Conservation (phyloP, 2,113 vertebrate species). For the Potamarius usumacintae region DNA sequence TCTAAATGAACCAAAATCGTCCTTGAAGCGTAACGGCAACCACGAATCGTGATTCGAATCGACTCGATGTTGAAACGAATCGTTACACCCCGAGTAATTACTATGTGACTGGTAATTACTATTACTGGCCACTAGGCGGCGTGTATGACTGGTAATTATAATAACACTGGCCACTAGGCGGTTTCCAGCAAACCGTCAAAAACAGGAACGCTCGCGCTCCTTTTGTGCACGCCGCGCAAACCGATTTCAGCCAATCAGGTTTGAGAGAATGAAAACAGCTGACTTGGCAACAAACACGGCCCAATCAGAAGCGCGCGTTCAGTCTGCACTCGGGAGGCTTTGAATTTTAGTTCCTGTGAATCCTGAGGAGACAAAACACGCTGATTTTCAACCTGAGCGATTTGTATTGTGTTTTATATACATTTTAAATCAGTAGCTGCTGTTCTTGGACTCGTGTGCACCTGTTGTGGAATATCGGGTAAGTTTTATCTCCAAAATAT, state of each 20-base stretch:
- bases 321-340: background rate
- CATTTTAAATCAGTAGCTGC: background rate
- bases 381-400: background rate
- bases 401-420: background rate
- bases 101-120: too few species aligned
- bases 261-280: background rate
- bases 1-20: too few species aligned
- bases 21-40: too few species aligned
- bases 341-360: too few species aligned
- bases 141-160: too few species aligned
- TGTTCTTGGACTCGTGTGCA: background rate
- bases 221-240: background rate
- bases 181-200: background rate
- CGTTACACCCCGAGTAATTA: too few species aligned
- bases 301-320: conserved; percentile 59
- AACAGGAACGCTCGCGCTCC: background rate
- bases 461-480: background rate
- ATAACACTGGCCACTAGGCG: too few species aligned
- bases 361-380: rapidly evolving
- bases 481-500: background rate
- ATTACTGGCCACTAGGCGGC: too few species aligned
- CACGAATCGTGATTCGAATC: too few species aligned
- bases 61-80: too few species aligned
- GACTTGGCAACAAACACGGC: conserved; percentile 31
- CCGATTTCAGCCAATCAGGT: conserved; percentile 62